Percentiles rank a stretch among this genome's conserved stretches.
These are phyloP conservation scores for Euspilapteryx auroguttella DNA, from an alignment of 2,888 invertebrate genomes.

Conservation along the genomic window DNA sequence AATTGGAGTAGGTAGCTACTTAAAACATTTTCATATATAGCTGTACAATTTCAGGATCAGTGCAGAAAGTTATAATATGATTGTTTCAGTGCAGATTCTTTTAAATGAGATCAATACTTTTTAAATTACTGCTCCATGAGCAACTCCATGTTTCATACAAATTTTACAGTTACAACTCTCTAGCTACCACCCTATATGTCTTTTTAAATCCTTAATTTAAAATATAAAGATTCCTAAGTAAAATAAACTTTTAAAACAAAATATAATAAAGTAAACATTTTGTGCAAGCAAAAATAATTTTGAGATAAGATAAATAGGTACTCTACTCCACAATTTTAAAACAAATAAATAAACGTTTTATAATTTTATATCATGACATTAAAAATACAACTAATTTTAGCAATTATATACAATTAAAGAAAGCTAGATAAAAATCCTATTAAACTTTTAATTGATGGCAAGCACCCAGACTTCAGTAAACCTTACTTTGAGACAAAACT, in stretches of 20 bases:
- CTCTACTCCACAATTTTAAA: slow-evolving; percentile 1
- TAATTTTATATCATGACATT: too few relatives aligned
- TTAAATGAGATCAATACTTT: slow-evolving; percentile 36
- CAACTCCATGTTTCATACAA: slow-evolving; percentile 14
- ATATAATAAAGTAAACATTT: too few relatives aligned
- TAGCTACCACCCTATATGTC: too few relatives aligned
- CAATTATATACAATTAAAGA: too few relatives aligned
- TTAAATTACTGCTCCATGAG: slow-evolving; percentile 28
- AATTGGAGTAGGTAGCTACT: too few relatives aligned
- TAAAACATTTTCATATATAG: slow-evolving; percentile 13
- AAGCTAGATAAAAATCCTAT: too few relatives aligned
- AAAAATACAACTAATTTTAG: too few relatives aligned
- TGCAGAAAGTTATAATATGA: too few relatives aligned
- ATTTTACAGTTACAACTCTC: slow-evolving; percentile 19
- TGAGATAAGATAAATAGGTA: background rate
- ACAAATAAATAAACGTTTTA: slow-evolving; percentile 1
- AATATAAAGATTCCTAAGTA: too few relatives aligned
- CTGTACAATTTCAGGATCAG: slow-evolving; percentile 12
- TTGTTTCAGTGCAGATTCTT: background rate
- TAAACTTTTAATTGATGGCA: slow-evolving; percentile 3
- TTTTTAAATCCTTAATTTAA: slow-evolving; percentile 16
- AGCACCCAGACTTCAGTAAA: slow-evolving; percentile 2
- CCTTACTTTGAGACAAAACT: slow-evolving; percentile 10
- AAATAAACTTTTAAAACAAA: too few relatives aligned
- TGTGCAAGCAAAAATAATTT: too few relatives aligned